Base-by-base conservation (phyloP, 2,113 vertebrate genomes). In the Trogon melanurus region DNA sequence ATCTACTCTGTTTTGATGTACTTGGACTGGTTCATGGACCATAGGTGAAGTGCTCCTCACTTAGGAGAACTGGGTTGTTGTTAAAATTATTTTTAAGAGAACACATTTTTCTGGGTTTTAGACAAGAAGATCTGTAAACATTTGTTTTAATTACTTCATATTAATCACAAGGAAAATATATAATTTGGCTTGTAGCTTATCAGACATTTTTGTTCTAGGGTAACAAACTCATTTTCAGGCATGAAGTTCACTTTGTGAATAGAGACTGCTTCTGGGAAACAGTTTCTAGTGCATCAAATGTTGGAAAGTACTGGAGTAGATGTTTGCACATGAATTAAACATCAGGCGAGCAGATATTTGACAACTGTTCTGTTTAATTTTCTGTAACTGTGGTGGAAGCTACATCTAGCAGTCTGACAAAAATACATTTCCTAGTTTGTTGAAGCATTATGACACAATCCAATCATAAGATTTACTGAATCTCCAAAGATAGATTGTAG, bases 291-390 rank as follows among this genome's bases (percentile, higher is more conserved):
- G 38, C 61, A 81, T 83, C 36, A 84, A 8, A n/a, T 48, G 36
- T 64, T 93, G 36, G 53, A 74, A 87, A 91, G 50, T 57, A 8
- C 34, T 69, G 58, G 36, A 84, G 47, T 70, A 78, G 64, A 44
- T 85, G 81, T 89, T 91, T 75, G 53, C 45, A 71, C 38, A 85
- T 91, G 88, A 93, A 91, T 93, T 91, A 94, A 93, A 66, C 93
- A 85, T 94, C 61, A 82, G 75, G 18, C 3, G 3, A 65, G 20
- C 38, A 56, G 34, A 8, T 81, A 38, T 89, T 85, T 91, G 78
- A 89, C 78, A 94, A 75, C 29, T 75, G 34, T 67, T 91, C 18
- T 66, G 17, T 85, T 95, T 85, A 88, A 90, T 93, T 95, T 92
- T 88, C 75, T 88, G 45, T 90, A 70, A 70, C 74, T 73, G 29